Evolutionary conservation across 2,113 vertebrate genomes (phyloP), one percentile per base, ranked within the genome.

Genomic region (Desmodus rotundus): DNA sequence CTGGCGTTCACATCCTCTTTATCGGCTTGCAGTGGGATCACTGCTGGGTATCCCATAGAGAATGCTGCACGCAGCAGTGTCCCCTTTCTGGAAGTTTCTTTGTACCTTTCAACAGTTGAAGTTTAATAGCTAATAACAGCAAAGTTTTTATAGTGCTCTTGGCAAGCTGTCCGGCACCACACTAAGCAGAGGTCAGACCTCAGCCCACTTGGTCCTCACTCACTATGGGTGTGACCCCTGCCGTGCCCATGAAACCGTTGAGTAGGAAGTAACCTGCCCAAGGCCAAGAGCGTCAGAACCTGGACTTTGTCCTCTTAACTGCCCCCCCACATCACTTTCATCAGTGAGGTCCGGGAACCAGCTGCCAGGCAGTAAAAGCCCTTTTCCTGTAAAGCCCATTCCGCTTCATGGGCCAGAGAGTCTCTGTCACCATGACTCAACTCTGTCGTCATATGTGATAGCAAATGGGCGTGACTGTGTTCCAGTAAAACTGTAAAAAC

Each of bases 401-500:
- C 43, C 15, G 0, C 36, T 77, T 16, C n/a, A 22, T 33, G n/a
- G 10, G 58, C 70, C 45, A 5, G 0, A 15, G 13, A 9, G n/a
- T 58, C 72, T 81, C 47, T 41, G 38, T 41, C 47, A 31, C 54
- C 54, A 31, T 45, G 45, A 24, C n/a, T 90, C 88, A 45, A 38
- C 5, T 26, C 67, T 68, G 13, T 19, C 41, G 2, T 1, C 2
- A 56, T 4, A 19, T 6, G 3, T 11, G 16, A 65, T 2, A 52
- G 15, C 15, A n/a, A 68, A 89, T 86, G 67, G 83, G 2, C 41
- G 7, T 20, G 33, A 5, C 83, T 74, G 12, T 63, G 28, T 93
- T 67, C 72, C 45, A 95, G 67, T 96, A 97, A 97, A 96, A 70
- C 92, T 96, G 94, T 65, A 87, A 93, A 94, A 77, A 54, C 4